Conservation (phyloP, 53 echinoderm and acorn worm species). For the Apostichopus leukothele region DNA sequence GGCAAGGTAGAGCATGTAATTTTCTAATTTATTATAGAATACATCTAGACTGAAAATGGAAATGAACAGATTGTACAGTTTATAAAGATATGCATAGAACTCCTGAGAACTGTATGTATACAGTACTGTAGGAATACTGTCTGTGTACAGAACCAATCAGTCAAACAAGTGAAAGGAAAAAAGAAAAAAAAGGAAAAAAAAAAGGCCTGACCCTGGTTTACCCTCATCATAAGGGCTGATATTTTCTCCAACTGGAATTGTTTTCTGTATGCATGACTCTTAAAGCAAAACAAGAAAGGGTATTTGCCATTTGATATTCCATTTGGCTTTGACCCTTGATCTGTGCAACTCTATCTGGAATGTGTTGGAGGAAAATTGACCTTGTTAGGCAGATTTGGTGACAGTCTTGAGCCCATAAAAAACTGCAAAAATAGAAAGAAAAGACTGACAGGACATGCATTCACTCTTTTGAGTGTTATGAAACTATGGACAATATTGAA, state of each 20-base stretch:
- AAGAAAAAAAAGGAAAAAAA: too few relatives aligned
- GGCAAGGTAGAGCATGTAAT: too few relatives aligned
- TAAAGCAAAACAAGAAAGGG: slow-evolving; percentile 14
- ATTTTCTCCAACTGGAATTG: neutral
- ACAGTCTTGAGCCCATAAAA: neutral
- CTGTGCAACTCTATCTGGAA: slow-evolving; percentile 30
- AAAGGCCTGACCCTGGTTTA: neutral
- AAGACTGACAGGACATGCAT: too few relatives aligned
- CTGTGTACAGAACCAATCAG: too few relatives aligned
- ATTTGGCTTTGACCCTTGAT: slow-evolving; percentile 32
- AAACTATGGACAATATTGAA: neutral
- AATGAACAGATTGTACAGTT: too few relatives aligned
- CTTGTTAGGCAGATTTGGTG: slow-evolving; percentile 29
- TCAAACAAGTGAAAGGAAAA: too few relatives aligned
- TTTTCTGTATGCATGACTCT: slow-evolving; percentile 7
- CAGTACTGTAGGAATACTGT: too few relatives aligned
- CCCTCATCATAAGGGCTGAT: neutral
- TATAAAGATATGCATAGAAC: too few relatives aligned
- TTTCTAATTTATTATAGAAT: too few relatives aligned
- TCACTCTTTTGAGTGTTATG: too few relatives aligned
- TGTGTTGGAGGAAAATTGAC: slow-evolving; percentile 37
- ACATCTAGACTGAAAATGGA: too few relatives aligned
- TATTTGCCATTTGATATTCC: slow-evolving; percentile 38
- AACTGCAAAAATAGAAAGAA: neutral
- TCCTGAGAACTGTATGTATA: too few relatives aligned